Conservation (phyloP, 2,113 vertebrate genomes). For the Passer montanus region DNA sequence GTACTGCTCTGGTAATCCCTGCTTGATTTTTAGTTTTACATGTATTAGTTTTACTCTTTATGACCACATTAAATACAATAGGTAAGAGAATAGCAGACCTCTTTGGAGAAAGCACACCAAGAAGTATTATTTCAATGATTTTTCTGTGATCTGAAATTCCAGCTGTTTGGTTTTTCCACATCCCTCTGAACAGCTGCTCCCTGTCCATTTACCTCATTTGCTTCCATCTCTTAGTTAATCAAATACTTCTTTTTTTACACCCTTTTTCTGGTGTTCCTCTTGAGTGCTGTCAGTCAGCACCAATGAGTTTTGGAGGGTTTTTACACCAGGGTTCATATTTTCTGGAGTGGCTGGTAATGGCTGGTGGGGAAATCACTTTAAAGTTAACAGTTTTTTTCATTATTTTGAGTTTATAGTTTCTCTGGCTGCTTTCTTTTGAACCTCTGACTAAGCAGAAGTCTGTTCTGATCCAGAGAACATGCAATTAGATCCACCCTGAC, state of each 20-base stretch:
- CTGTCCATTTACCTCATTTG: not conserved
- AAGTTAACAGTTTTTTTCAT: not conserved
- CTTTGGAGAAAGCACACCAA: not conserved
- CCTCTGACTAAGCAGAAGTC: not conserved
- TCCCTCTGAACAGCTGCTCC: not conserved
- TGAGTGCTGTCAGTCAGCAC: not conserved
- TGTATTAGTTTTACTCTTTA: not conserved
- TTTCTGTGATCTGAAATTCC: not conserved
- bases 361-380: not conserved
- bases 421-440: not conserved
- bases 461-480: not conserved
- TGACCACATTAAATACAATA: not conserved
- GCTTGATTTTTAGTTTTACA: not conserved
- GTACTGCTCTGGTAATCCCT: not conserved
- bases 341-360: not conserved
- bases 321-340: not conserved
- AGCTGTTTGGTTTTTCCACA: not conserved
- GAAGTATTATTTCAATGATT: not conserved
- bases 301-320: not conserved
- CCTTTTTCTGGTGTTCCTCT: not conserved
- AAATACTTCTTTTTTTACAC: not conserved
- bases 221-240: not conserved
- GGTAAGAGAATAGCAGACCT: not conserved
- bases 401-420: not conserved
- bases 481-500: not conserved